Base-by-base conservation (phyloP, 2,888 invertebrate species). In the Calameuta pallipes region DNA sequence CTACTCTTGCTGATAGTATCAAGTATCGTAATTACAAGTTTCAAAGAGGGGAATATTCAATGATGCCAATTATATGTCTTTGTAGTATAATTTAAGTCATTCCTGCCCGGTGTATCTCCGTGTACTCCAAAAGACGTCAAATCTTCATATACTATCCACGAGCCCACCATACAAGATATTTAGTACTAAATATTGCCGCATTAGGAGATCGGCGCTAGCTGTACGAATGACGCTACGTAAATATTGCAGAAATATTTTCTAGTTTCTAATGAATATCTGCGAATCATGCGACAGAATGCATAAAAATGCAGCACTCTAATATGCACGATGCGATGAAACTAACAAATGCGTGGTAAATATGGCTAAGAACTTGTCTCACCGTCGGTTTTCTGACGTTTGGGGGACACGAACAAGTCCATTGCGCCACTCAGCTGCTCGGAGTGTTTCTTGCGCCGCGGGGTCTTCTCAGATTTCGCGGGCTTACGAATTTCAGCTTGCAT, bases 361-460 rank as follows among this genome's bases (percentile, higher is more conserved):
- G 76, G 76, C 79, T 79, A 70, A 81, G 82, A 83, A 81, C 82
- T 77, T 82, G 82, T 85, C 90, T 90, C 89, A 91, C 91, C 91
- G 87, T 91, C 91, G 81, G 81, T 85, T 85, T 91, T 91, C 83
- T 87, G 90, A 87, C 88, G 89, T 89, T 90, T 91, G 78, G 91
- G 89, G 12, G 90, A 89, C 80, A 87, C 87, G 85, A 89, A 91
- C 85, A 88, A 85, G 82, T 91, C 90, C 90, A 90, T 90, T 86
- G 88, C 87, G 88, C 87, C 85, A 84, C 82, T 85, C 83, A 86
- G 86, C 85, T 86, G 86, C 80, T 87, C 85, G 78, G 79, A 76
- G 76, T 81, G 85, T 83, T 87, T 88, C 86, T 89, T 89, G 86
- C 88, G 88, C 86, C 86, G 85, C 80, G 86, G 87, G 80, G 86